Base-by-base conservation (phyloP, 1,140 invertebrate species). In the Tetragonula clypearis region DNA sequence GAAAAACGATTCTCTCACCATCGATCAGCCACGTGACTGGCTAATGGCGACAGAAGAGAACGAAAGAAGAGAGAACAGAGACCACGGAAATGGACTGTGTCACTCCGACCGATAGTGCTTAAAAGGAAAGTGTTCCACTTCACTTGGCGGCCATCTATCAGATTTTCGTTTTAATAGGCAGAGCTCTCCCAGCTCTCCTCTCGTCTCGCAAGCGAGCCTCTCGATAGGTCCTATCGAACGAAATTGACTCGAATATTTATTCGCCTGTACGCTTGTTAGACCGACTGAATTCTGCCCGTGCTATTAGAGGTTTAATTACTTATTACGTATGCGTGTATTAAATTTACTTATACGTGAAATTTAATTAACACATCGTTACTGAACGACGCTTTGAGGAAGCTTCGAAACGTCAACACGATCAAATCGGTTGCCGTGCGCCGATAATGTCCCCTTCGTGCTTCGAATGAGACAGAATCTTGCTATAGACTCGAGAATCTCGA, bases 1-100 rank as follows among this genome's bases (percentile, higher is more conserved):
- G 26, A 21, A 41, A 58, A 41, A 60, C 74, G 74, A 76, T 76
- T 76, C 55, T 56, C 19, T 30, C 19, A 8, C 62, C 60, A 87
- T 86, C 79, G 86, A n/a, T 60, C 26, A 23, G 73, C 21, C 65
- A 66, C 60, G 58, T 62, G 69, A 78, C 55, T 19, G 23, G 68
- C 21, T 87, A 87, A 86, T 88, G 56, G 79, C 56, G 26, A 49
- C 58, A 75, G 79, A 41, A 73, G 75, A 73, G 75, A 83, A 53
- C 17, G n/a, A 53, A 83, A 49, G 35, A 41, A 26, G 55, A 14
- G 68, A 30, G 68, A 30, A 26, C 30, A 12, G 49, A 21, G 60
- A n/a, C 76, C 30, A 72, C 41, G 68, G 68, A 79, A 87, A 71
- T 81, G 26, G 68, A 35, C 84, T 80, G 60, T 53, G 79, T 73